Percentiles rank a stretch among this genome's conserved stretches.
Evolutionary conservation across 2,888 invertebrate genomes (phyloP).

Genomic region (Cremastinae sp.): DNA sequence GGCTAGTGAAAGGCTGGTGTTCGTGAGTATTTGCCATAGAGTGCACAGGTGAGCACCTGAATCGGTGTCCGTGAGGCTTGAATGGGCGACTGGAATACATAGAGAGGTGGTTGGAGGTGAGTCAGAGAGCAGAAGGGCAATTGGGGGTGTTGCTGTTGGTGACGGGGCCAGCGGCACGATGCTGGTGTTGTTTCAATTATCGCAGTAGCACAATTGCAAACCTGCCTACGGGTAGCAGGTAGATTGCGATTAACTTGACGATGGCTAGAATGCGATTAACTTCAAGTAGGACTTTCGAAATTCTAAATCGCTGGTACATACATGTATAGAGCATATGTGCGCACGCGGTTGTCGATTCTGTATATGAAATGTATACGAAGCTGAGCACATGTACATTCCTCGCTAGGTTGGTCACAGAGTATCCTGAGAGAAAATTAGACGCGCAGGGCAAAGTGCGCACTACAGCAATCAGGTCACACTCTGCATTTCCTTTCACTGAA

Average conservation of each 20-base stretch:
- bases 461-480: constrained; percentile 46
- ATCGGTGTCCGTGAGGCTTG: background rate
- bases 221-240: constrained; percentile 63
- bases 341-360: background rate
- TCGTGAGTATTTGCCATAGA: background rate
- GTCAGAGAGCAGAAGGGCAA: constrained; percentile 18
- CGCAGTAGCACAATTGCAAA: constrained; percentile 66
- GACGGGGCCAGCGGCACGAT: constrained; percentile 37
- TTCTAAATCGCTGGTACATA: constrained; percentile 57
- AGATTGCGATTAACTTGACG: constrained; percentile 71
- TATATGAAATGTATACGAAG: background rate
- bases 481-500: constrained; percentile 38
- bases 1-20: background rate
- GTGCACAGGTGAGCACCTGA: background rate
- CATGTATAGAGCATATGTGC: constrained; percentile 3
- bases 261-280: constrained; percentile 65
- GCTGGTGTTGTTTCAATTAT: constrained; percentile 70
- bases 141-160: constrained; percentile 47
- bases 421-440: constrained; percentile 13
- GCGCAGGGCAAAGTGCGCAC: constrained; percentile 15
- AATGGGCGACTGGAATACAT: background rate
- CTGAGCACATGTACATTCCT: background rate
- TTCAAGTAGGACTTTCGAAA: constrained; percentile 70
- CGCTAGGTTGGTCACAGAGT: constrained; percentile 1
- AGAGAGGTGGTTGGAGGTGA: constrained; percentile 1